Conservation (phyloP, 2,113 vertebrate species). For the Candoia aspera region DNA sequence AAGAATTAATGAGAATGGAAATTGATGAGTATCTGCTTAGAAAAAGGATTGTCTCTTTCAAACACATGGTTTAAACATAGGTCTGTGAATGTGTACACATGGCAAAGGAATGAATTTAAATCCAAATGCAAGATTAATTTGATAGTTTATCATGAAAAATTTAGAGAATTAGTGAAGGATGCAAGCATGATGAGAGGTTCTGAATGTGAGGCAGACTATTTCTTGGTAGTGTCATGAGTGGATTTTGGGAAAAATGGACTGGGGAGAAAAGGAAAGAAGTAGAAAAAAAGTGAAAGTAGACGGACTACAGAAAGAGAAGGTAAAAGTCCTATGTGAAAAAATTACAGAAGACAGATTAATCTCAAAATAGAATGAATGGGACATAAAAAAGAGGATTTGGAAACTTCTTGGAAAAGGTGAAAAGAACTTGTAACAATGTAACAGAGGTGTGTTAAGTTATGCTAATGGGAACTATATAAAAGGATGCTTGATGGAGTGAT, state of each 20-base stretch:
- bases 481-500: background rate
- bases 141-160: background rate
- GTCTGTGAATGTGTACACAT: background rate
- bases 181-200: background rate
- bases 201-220: background rate
- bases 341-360: background rate
- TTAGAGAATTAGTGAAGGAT: background rate
- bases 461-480: background rate
- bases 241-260: background rate
- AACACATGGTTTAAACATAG: background rate
- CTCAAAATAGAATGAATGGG: background rate
- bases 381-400: background rate
- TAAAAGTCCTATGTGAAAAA: background rate
- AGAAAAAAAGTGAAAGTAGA: background rate
- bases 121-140: background rate
- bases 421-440: background rate
- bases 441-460: background rate
- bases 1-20: background rate
- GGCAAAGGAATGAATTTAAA: background rate
- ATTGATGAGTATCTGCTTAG: background rate
- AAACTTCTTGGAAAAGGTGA: background rate
- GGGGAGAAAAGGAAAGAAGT: too few relatives aligned
- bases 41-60: background rate
- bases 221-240: background rate
- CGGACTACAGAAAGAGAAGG: background rate